Conservation (phyloP, 2,888 invertebrate genomes). For the Hyles lineata region DNA sequence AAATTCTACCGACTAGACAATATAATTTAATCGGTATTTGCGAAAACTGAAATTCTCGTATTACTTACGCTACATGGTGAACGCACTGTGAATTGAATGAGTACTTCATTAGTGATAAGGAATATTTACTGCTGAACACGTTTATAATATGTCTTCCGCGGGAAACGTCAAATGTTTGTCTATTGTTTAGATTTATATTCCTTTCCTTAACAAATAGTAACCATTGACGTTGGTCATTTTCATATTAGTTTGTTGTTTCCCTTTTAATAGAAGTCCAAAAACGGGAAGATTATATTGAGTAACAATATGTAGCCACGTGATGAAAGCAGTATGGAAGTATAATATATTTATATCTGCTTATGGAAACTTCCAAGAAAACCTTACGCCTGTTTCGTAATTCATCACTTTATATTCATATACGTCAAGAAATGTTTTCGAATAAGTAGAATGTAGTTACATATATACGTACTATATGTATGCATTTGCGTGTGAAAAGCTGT, state of each 20-base stretch:
- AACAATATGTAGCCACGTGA: not conserved
- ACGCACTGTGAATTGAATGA: slow-evolving; percentile 56
- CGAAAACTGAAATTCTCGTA: slow-evolving; percentile 59
- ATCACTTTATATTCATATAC: slow-evolving; percentile 3
- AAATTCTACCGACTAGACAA: too few species aligned
- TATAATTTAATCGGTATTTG: slow-evolving; percentile 42
- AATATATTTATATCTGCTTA: slow-evolving; percentile 37
- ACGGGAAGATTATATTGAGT: not conserved
- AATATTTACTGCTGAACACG: slow-evolving; percentile 49
- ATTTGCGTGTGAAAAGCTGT: not conserved
- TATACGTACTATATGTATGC: not conserved
- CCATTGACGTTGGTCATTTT: slow-evolving; percentile 65
- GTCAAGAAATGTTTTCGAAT: not conserved
- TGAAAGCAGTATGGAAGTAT: not conserved
- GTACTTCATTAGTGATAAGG: slow-evolving; percentile 54
- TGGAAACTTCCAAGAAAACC: slow-evolving; percentile 41
- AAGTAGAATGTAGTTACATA: not conserved
- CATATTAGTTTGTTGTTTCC: slow-evolving; percentile 45
- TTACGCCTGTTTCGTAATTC: slow-evolving; percentile 27
- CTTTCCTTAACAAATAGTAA: slow-evolving; percentile 47
- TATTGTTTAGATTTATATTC: slow-evolving; percentile 42
- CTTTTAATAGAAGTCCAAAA: not conserved
- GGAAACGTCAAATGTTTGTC: slow-evolving; percentile 29
- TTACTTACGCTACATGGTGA: slow-evolving; percentile 51
- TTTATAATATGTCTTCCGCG: slow-evolving; percentile 69